phyloP scores from a whole-genome alignment of 1,140 invertebrate genomes.

The Drosophila athabasca region DNA sequence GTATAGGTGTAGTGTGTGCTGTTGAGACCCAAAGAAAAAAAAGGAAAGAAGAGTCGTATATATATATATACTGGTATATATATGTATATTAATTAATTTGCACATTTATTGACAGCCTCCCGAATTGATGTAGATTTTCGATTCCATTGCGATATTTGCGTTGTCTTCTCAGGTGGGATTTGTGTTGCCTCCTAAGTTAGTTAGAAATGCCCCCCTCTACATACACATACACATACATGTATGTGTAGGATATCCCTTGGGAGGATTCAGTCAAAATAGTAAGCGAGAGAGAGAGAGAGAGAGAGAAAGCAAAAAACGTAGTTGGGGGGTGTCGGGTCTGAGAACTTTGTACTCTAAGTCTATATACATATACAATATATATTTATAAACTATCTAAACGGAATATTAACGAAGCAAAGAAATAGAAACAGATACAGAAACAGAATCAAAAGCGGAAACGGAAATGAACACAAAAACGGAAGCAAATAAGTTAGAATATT shows the following conservation, averaged over 20 bases:
- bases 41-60: slow-evolving; percentile 8
- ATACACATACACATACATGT: no score
- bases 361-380: slow-evolving; percentile 48
- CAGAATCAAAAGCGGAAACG: slow-evolving; percentile 8
- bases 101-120: slow-evolving; percentile 34
- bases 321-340: slow-evolving; percentile 40
- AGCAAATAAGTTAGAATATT: slow-evolving; percentile 50
- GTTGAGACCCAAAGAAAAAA: slow-evolving; percentile 12
- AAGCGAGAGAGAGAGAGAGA: background rate
- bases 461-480: slow-evolving; percentile 4
- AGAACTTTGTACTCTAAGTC: slow-evolving; percentile 64
- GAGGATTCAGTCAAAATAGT: slow-evolving; percentile 10
- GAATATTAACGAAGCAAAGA: slow-evolving; percentile 40
- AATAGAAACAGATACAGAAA: background rate
- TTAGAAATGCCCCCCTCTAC: slow-evolving; percentile 29
- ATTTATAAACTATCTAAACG: slow-evolving; percentile 48
- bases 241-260: background rate
- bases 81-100: slow-evolving; percentile 31
- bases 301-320: slow-evolving; percentile 21
- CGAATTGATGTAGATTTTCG: slow-evolving; percentile 8
- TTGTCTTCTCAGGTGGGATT: slow-evolving; percentile 52
- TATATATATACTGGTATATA: slow-evolving; percentile 31
- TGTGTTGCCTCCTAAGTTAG: slow-evolving; percentile 42
- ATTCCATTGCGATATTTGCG: slow-evolving; percentile 8
- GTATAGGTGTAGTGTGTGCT: slow-evolving; percentile 36